Conservation (phyloP, 2,113 vertebrate species). For the Labrus mixtus region DNA sequence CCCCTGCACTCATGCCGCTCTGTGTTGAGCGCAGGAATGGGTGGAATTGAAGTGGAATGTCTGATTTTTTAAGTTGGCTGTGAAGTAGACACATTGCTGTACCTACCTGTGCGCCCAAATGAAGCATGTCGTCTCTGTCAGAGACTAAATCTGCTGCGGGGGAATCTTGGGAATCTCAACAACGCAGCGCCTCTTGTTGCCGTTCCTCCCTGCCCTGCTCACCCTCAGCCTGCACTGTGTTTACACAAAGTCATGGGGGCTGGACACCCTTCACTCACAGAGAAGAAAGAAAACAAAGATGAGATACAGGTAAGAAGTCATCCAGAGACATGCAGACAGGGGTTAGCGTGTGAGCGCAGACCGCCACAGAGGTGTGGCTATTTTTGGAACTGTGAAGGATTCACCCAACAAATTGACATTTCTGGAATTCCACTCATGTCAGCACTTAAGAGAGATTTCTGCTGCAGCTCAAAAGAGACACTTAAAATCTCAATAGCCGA, state of each 20-base stretch:
- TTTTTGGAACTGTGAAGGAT: constrained; percentile 73
- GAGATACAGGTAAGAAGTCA: constrained; percentile 75
- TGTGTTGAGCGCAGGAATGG: constrained; percentile 40
- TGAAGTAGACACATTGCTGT: constrained; percentile 30
- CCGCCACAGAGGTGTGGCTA: constrained; percentile 65
- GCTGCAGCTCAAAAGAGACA: constrained; percentile 51
- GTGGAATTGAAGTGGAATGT: constrained; percentile 64
- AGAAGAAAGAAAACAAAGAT: constrained; percentile 73
- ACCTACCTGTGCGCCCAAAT: constrained; percentile 42
- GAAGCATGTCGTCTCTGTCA: constrained; percentile 62
- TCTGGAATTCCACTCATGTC: constrained; percentile 74
- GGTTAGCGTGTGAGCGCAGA: constrained; percentile 78
- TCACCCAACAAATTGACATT: constrained; percentile 72
- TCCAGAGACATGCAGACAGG: constrained; percentile 67
- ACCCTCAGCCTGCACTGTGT: constrained; percentile 70
- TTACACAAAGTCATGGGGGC: constrained; percentile 74
- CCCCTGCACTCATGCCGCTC: constrained; percentile 4
- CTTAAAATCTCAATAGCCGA: constrained; percentile 39
- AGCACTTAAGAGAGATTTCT: constrained; percentile 68
- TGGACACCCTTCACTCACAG: constrained; percentile 76
- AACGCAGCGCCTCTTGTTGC: constrained; percentile 58
- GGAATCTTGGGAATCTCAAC: constrained; percentile 78
- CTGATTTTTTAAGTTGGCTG: constrained; percentile 36
- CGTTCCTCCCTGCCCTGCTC: constrained; percentile 47
- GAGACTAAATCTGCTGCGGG: constrained; percentile 55